Percentiles rank a stretch among this genome's conserved stretches.
Conservation (phyloP, 2,888 invertebrate species). For the Sarcophaga carnaria region DNA sequence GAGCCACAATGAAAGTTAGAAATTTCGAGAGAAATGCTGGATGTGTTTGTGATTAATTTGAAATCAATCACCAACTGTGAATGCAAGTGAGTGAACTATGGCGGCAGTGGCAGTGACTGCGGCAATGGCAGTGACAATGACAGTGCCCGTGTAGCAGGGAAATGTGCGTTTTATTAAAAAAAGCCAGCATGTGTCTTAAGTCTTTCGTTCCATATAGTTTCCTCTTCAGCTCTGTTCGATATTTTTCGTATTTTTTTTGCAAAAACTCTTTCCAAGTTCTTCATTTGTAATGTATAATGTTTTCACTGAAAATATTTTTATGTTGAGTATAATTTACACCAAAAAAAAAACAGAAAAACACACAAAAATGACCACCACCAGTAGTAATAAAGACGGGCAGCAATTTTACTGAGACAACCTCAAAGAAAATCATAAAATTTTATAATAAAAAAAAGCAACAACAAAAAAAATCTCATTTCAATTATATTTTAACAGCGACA, state of each 20-base stretch:
- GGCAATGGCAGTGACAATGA: background rate
- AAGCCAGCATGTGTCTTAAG: constrained; percentile 46
- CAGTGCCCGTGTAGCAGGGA: constrained; percentile 4
- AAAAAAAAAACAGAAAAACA: background rate
- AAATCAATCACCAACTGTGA: constrained; percentile 39
- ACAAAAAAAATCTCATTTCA: constrained; percentile 52
- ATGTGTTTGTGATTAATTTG: constrained; percentile 38
- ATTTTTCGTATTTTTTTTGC: constrained; percentile 25
- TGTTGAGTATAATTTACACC: constrained; percentile 51
- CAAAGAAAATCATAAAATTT: constrained; percentile 65
- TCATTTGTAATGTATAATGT: constrained; percentile 48
- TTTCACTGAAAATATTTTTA: constrained; percentile 68
- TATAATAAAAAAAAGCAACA: constrained; percentile 12
- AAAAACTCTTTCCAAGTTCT: constrained; percentile 63
- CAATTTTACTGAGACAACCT: constrained; percentile 18
- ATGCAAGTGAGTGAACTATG: constrained; percentile 58
- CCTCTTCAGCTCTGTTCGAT: constrained; percentile 11
- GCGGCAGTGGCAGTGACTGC: background rate
- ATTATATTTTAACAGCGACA: constrained; percentile 49
- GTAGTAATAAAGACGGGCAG: background rate
- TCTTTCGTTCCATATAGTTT: constrained; percentile 44
- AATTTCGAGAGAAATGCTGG: constrained; percentile 50
- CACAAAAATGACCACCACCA: constrained; percentile 70
- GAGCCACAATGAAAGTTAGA: constrained; percentile 53
- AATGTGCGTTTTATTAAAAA: constrained; percentile 8